Evolutionary conservation across 1,140 invertebrate genomes (phyloP).

Genomic region (Aphaenogaster ashmeadi): DNA sequence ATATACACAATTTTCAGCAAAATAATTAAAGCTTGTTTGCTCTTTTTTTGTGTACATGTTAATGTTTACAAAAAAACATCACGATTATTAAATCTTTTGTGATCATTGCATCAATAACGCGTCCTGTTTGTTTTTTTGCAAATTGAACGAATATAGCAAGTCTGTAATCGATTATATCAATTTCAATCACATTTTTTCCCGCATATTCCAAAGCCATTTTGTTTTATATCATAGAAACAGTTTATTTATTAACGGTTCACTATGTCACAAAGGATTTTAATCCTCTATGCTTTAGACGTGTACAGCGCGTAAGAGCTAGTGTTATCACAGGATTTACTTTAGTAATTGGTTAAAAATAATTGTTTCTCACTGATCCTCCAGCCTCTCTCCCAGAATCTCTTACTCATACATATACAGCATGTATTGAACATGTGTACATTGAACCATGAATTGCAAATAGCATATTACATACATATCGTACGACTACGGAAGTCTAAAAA

Average conservation of each 20-base stretch:
- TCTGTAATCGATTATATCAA: neutral
- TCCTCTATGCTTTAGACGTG: neutral
- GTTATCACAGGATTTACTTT: slow-evolving; percentile 6
- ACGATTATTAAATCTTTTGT: slow-evolving; percentile 16
- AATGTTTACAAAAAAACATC: neutral
- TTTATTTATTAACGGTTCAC: neutral
- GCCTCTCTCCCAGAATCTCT: neutral
- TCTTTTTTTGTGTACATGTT: neutral
- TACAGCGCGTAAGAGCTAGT: too few species aligned
- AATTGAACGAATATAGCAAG: neutral
- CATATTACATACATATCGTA: neutral
- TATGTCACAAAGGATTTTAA: slow-evolving; percentile 27
- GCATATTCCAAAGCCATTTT: slow-evolving; percentile 4
- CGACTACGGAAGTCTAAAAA: neutral
- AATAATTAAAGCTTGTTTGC: neutral
- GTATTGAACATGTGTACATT: neutral
- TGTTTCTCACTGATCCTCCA: neutral
- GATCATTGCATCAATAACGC: neutral
- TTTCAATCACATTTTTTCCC: neutral
- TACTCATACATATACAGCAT: neutral
- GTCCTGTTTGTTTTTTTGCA: neutral
- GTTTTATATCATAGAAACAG: neutral
- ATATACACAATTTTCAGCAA: neutral
- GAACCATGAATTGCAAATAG: neutral
- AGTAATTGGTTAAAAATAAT: slow-evolving; percentile 15